A percentile compares a stretch with the other conserved stretches of the same genome.
phyloP scores from a whole-genome alignment of 2,113 vertebrate species.

The Chionodraco myersi region DNA sequence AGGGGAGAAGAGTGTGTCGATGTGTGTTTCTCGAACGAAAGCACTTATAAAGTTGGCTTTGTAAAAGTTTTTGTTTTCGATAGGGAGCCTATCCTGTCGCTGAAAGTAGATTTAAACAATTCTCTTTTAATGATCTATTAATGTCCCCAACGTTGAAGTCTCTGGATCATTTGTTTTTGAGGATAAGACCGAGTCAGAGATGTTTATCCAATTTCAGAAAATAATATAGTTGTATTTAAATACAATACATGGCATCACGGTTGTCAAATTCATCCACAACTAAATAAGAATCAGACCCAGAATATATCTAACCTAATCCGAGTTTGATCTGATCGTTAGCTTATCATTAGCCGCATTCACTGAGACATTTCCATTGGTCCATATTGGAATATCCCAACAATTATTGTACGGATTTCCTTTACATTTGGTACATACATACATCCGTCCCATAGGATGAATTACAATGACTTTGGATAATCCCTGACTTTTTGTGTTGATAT shows the following conservation, averaged over 20 bases:
- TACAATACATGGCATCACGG: not conserved
- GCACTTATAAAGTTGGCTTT: conserved; percentile 18
- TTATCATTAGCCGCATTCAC: not conserved
- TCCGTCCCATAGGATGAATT: not conserved
- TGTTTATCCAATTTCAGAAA: not conserved
- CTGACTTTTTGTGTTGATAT: not conserved
- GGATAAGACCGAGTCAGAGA: no score
- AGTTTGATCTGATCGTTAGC: not conserved
- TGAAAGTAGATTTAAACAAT: conserved; percentile 8
- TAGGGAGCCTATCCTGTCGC: not conserved
- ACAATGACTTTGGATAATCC: not conserved
- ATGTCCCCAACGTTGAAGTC: not conserved
- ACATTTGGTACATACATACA: not conserved
- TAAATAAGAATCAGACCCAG: not conserved
- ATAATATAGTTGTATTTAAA: not conserved
- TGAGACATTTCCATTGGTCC: not conserved
- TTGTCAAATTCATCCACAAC: not conserved
- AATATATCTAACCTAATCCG: not conserved
- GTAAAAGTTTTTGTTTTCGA: not conserved
- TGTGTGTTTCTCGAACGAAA: conserved; percentile 11
- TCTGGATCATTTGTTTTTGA: not conserved
- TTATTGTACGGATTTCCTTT: not conserved
- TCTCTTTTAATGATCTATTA: conserved; percentile 2
- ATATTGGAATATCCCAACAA: not conserved
- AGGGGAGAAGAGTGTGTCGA: conserved; percentile 4